phyloP scores from a whole-genome alignment of 2,113 vertebrate species.

The Heteronetta atricapilla region DNA sequence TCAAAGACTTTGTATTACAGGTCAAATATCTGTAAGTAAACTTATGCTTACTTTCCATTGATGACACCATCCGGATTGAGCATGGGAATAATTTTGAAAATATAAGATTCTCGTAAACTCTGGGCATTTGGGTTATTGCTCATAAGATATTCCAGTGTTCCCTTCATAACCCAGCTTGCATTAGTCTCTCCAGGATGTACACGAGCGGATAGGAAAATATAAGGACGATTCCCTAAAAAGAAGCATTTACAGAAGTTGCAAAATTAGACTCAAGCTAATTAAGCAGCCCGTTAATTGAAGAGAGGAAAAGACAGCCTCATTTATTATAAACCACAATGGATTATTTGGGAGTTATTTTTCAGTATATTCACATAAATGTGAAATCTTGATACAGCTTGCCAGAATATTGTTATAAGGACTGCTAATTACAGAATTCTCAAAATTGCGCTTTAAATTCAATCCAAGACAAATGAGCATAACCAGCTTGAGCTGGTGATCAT shows the following conservation, averaged over 20 bases:
- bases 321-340: background rate
- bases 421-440: background rate
- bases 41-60: constrained; percentile 93
- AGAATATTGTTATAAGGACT: background rate
- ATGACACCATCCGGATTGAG: constrained; percentile 98
- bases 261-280: background rate
- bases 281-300: background rate
- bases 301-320: background rate
- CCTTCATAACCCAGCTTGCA: constrained; percentile 99
- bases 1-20: background rate
- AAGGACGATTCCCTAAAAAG: constrained; percentile 90
- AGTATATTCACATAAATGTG: background rate
- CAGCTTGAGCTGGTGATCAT: background rate
- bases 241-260: constrained; percentile 27
- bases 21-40: constrained; percentile 14
- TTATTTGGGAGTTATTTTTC: background rate
- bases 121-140: constrained; percentile 87
- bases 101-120: constrained; percentile 90
- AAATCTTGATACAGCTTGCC: background rate
- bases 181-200: constrained; percentile 99
- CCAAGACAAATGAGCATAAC: background rate
- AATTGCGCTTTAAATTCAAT: background rate
- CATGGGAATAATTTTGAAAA: constrained; percentile 99
- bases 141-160: constrained; percentile 96
- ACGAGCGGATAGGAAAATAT: constrained; percentile 93